Evolutionary conservation across 2,113 vertebrate species (phyloP).

Genomic region (Nerophis ophidion): DNA sequence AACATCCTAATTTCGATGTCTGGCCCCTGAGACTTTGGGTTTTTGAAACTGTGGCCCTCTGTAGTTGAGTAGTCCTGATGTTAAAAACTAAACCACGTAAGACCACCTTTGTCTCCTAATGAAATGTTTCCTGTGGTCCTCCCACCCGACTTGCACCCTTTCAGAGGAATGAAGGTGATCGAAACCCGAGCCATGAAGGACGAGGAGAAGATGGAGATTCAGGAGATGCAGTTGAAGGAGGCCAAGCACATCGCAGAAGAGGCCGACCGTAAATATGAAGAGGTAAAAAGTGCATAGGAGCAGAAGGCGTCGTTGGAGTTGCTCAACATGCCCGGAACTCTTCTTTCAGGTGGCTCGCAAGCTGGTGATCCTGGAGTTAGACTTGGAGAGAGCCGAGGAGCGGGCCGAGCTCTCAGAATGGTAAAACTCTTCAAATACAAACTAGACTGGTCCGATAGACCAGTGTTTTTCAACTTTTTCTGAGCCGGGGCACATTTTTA

Average conservation of each 20-base stretch:
- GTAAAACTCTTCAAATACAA: slow-evolving; percentile 65
- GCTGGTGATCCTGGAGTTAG: slow-evolving; percentile 93
- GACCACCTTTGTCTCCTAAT: not conserved
- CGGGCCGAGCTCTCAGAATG: slow-evolving; percentile 92
- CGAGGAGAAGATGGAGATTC: slow-evolving; percentile 99
- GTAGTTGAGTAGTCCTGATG: no score
- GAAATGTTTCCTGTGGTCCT: not conserved
- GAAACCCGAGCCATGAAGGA: slow-evolving; percentile 98
- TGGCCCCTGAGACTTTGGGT: no score
- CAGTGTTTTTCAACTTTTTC: no score
- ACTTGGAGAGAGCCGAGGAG: slow-evolving; percentile 94
- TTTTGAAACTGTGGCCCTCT: no score
- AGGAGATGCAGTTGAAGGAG: slow-evolving; percentile 97
- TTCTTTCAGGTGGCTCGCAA: slow-evolving; percentile 88
- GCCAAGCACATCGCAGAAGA: slow-evolving; percentile 98
- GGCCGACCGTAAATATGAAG: slow-evolving; percentile 96
- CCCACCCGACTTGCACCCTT: not conserved
- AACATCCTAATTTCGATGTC: no score
- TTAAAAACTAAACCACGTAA: no score
- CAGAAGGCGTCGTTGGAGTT: not conserved
- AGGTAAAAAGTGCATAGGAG: slow-evolving; percentile 75
- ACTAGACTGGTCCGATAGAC: no score
- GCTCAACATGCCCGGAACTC: not conserved
- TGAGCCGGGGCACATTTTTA: no score
- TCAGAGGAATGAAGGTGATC: slow-evolving; percentile 98